Evolutionary conservation across 2,113 vertebrate genomes (phyloP).

Genomic region (Paratilapia polleni): DNA sequence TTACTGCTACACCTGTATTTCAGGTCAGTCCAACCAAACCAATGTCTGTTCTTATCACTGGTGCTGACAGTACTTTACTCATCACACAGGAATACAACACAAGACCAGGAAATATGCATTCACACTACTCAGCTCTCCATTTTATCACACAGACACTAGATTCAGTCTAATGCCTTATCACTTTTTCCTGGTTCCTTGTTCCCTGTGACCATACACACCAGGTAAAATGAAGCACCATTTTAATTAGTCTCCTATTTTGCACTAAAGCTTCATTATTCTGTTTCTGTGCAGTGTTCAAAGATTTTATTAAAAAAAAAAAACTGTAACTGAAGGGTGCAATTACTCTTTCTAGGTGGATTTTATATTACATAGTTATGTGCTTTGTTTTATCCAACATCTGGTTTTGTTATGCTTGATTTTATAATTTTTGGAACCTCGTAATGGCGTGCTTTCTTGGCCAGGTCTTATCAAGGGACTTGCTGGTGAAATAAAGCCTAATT

Average conservation of each 20-base stretch:
- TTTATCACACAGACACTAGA: background rate
- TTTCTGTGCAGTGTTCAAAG: background rate
- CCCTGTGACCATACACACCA: background rate
- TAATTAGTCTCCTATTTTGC: background rate
- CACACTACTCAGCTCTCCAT: background rate
- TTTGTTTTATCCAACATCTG: background rate
- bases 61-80: background rate
- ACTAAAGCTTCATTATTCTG: background rate
- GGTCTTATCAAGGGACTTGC: background rate
- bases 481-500: background rate
- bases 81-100: background rate
- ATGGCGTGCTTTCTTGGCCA: background rate
- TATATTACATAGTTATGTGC: background rate
- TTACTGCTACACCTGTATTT: conserved; percentile 57
- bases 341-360: background rate
- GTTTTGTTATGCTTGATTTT: background rate
- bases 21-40: conserved; percentile 38
- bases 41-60: background rate
- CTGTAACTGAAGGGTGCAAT: no score
- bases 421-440: background rate
- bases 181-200: background rate
- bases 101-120: background rate
- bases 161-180: background rate
- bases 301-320: no score
- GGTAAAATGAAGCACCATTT: background rate